Evolutionary conservation across 2,888 invertebrate species (phyloP).

Genomic region (Scelioninae gen. 1): DNA sequence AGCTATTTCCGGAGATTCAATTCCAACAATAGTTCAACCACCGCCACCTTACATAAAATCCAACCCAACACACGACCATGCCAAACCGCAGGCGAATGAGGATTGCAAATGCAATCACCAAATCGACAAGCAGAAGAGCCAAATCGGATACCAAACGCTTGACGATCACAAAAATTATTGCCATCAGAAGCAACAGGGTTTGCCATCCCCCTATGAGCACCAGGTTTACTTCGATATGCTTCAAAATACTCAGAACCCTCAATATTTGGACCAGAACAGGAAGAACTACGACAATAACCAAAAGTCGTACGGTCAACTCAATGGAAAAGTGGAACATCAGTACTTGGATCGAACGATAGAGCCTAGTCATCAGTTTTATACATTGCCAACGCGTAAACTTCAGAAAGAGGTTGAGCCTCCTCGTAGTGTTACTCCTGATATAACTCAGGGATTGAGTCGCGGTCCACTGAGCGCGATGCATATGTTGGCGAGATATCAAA

Average conservation of each 20-base stretch:
- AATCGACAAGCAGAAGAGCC: constrained; percentile 58
- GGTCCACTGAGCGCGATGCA: constrained; percentile 78
- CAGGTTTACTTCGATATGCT: constrained; percentile 62
- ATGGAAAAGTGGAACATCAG: constrained; percentile 70
- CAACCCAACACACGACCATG: constrained; percentile 72
- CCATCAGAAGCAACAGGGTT: constrained; percentile 50
- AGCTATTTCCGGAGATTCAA: constrained; percentile 72
- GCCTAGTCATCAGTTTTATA: constrained; percentile 80
- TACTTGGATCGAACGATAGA: constrained; percentile 58
- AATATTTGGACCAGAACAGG: constrained; percentile 53
- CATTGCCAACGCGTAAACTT: constrained; percentile 84
- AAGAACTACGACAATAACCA: constrained; percentile 66
- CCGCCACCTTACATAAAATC: constrained; percentile 80
- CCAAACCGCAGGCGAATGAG: constrained; percentile 70
- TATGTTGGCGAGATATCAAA: constrained; percentile 79
- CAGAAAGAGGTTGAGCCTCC: constrained; percentile 83
- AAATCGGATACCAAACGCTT: constrained; percentile 28
- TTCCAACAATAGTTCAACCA: constrained; percentile 64
- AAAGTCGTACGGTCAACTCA: constrained; percentile 52
- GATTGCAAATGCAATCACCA: constrained; percentile 66
- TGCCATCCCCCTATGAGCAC: constrained; percentile 47
- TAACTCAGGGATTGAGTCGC: constrained; percentile 84
- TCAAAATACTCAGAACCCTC: constrained; percentile 54
- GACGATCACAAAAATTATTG: constrained; percentile 68
- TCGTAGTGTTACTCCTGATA: constrained; percentile 86